A percentile compares a stretch with the other conserved stretches of the same genome.
These are phyloP conservation scores for Schlechtendalia chinensis DNA, from an alignment of 1,140 invertebrate species.

Conservation along the genomic window DNA sequence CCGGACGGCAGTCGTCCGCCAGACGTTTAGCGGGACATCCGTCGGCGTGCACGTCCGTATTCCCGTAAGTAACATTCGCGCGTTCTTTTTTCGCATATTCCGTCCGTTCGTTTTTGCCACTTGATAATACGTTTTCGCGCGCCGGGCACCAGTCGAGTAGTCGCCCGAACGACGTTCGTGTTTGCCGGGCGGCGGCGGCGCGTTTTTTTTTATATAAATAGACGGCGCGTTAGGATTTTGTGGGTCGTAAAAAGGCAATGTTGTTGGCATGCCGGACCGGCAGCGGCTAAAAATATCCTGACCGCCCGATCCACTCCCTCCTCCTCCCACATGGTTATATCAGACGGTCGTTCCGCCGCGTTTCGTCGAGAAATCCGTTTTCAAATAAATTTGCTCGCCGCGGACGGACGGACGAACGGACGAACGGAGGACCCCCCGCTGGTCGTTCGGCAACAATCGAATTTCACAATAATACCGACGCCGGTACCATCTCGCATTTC, in stretches of 20 bases:
- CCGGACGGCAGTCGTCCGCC: conserved; percentile 23
- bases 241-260: conserved; percentile 49
- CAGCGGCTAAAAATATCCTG: conserved; percentile 36
- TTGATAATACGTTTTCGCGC: no score
- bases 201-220: conserved; percentile 46
- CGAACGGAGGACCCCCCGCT: no score
- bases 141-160: no score
- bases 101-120: no score
- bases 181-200: not conserved
- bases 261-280: conserved; percentile 33
- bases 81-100: no score
- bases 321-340: conserved; percentile 37
- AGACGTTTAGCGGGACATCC: conserved; percentile 33
- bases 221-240: conserved; percentile 24
- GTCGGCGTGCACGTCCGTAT: conserved; percentile 10
- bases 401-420: not conserved
- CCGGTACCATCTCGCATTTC: no score
- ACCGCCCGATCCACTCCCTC: not conserved
- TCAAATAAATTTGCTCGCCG: conserved; percentile 8
- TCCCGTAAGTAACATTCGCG: conserved; percentile 37
- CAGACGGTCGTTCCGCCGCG: not conserved
- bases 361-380: conserved; percentile 19
- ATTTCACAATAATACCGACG: no score
- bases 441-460: not conserved
- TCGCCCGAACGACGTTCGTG: no score